These are phyloP conservation scores for Aulostomus chinensis DNA, from an alignment of 2,797 vertebrate species.

Conservation along the genomic window DNA sequence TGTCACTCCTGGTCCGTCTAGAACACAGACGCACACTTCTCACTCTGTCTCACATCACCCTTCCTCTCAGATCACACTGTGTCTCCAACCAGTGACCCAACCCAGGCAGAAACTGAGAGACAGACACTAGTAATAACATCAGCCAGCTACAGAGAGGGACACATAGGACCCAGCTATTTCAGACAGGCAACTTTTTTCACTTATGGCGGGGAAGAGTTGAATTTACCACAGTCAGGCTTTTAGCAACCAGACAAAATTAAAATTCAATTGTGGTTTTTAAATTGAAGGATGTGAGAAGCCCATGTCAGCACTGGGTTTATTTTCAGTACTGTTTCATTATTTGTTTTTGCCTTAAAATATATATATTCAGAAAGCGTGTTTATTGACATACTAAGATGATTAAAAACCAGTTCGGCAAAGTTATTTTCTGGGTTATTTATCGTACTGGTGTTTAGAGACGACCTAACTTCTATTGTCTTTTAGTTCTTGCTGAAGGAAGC, in stretches of 20 bases:
- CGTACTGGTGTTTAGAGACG: no score
- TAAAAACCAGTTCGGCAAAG: no score
- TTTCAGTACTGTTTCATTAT: not conserved
- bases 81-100: slow-evolving; percentile 49
- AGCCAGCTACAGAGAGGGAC: no score
- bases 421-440: no score
- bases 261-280: not conserved
- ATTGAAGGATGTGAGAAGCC: not conserved
- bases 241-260: not conserved
- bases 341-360: not conserved
- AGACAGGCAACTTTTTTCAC: not conserved
- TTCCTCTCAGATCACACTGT: slow-evolving; percentile 50
- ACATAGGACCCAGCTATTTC: no score
- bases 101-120: slow-evolving; percentile 48
- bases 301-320: not conserved
- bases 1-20: slow-evolving; percentile 60
- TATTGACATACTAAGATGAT: no score
- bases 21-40: slow-evolving; percentile 43
- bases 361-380: not conserved
- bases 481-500: no score
- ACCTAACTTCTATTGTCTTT: no score
- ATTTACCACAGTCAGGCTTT: not conserved
- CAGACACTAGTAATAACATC: slow-evolving; percentile 11
- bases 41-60: slow-evolving; percentile 52
- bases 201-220: no score